Base-by-base conservation (phyloP, 2,797 vertebrate species). In the Phaenicophaeus curvirostris region DNA sequence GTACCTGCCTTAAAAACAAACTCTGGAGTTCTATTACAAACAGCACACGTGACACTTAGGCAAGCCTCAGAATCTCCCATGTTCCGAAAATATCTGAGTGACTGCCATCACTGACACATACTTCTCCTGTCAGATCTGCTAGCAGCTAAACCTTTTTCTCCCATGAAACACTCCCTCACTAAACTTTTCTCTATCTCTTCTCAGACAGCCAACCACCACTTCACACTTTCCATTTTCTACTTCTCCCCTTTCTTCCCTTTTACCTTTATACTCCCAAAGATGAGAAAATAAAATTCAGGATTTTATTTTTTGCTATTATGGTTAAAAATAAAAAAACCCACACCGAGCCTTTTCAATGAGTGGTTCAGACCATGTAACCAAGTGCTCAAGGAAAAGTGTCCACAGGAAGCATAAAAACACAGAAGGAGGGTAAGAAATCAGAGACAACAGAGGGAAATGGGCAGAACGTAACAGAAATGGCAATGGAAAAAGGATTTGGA, bases 71-170 rank as follows among this genome's bases (percentile, higher is more conserved):
- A 78, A 87, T 50, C 71, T 72, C 69, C 2, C 5, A 59, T 42
- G 80, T 74, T 66, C 87, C 1, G 5, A 93, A 96, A 96, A 92
- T 91, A 95, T 62, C 79, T 65, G 37, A 88, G 85, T 66, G 78
- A 93, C 69, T 75, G 76, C 59, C 69, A 86, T 18, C 46, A 73
- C 17, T 69, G 95, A 73, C 73, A 75, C 69, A 59, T 4, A 63
- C 30, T 44, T 75, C 72, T 71, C 82, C 93, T 93, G 41, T 15
- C 33, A 87, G 46, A 57, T n/a, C 42, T 69, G 35, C 1, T 0
- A 58, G 33, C 28, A 41, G 30, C 59, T 53, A 19, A 93, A 41
- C 48, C 46, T 87, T 14, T 55, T 30, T 8, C 21, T 87, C 48
- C n/a, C 24, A 54, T 24, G 18, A 65, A 91, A 75, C 28, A 30